Base-by-base conservation (phyloP, 2,113 vertebrate genomes). In the Miniopterus natalensis region DNA sequence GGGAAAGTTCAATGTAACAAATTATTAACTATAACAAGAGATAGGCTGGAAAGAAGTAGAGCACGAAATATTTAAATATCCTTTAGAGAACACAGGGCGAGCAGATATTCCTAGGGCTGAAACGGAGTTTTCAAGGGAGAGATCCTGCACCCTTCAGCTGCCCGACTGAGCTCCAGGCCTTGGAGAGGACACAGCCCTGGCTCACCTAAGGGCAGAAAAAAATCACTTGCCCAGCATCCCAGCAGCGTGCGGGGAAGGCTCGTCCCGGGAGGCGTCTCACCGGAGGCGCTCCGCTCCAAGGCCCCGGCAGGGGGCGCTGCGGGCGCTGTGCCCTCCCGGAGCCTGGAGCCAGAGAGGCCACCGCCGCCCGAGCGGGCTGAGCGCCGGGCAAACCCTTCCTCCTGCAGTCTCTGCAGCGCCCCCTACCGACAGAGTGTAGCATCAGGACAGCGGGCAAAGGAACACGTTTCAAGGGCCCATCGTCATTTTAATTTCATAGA, bases 341-440 rank as follows among this genome's bases (percentile, higher is more conserved):
- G 55, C 29, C 29, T 1, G 42, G 13, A 49, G 0, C 55, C 7
- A 2, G 84, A 31, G 66, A 14, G 31, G 66, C 11, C 0, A 10
- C 36, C 15, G 29, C 21, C 0, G 66, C 36, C 1, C 0, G 12
- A 61, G 29, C 18, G 20, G 1, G 18, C 31, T 1, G 36, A 10
- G 29, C 20, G 61, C 51, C 21, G 25, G 47, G 47, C 29, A 55
- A 29, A 49, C 15, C 27, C 36, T 9, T 47, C 29, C 55, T 65
- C 21, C 59, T 23, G 59, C 51, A 49, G 23, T 40, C 40, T 23
- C 13, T 40, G 23, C 40, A 8, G 77, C 9, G 47, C 51, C 45
- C 40, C 45, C 86, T 59, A n/a, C 14, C 45, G 31, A 42, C 31
- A 4, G n/a, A 55, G 36, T 53, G 80, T 21, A 57, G 40, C 8